Evolutionary conservation across 2,797 vertebrate genomes (phyloP).

Genomic region (Spea hammondii): DNA sequence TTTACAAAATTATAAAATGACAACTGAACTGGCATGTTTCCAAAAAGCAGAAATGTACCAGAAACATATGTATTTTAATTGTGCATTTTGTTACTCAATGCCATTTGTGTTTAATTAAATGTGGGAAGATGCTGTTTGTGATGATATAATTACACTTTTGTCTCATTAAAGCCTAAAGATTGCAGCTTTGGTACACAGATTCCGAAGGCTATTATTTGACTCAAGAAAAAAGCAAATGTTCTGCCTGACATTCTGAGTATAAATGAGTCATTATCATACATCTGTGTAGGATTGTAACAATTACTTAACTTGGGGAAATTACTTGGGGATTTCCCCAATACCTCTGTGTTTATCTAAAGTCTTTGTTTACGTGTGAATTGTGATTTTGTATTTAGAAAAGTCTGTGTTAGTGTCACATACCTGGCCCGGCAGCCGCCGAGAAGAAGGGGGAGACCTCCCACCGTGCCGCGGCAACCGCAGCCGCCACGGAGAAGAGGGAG

Average conservation of each 20-base stretch:
- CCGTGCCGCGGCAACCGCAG: too few species aligned
- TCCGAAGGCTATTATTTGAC: constrained; percentile 15
- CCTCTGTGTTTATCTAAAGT: too few species aligned
- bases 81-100: constrained; percentile 24
- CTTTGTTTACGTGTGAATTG: too few species aligned
- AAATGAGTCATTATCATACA: constrained; percentile 9
- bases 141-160: constrained; percentile 39
- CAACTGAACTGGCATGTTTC: constrained; percentile 5
- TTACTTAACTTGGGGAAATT: too few species aligned
- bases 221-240: constrained; percentile 20
- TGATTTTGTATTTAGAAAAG: too few species aligned
- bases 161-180: constrained; percentile 22
- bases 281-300: constrained; percentile 2
- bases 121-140: constrained; percentile 30
- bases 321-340: too few species aligned
- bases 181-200: constrained; percentile 20
- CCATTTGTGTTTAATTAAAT: constrained; percentile 45
- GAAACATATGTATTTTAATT: constrained; percentile 31
- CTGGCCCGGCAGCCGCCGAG: too few species aligned
- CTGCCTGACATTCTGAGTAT: constrained; percentile 19
- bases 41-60: background rate
- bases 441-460: too few species aligned
- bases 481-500: too few species aligned
- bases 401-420: too few species aligned
- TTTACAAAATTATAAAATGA: background rate